Percentiles rank a stretch among this genome's conserved stretches.
phyloP scores from a whole-genome alignment of 2,797 vertebrate species.

The Myioborus melanocephalus region DNA sequence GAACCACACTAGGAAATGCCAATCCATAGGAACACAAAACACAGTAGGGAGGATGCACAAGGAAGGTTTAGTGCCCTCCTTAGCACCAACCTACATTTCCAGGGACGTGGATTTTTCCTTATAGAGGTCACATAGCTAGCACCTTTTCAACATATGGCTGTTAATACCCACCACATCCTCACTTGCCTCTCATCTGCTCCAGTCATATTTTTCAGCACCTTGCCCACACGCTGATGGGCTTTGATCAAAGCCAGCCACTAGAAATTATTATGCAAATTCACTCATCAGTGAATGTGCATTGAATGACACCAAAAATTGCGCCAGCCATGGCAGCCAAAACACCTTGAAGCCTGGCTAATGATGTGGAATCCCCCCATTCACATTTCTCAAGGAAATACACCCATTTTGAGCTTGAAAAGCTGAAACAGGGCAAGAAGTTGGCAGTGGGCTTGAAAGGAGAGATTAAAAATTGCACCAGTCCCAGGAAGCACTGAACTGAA shows the following conservation, averaged over 20 bases:
- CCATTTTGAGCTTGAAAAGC: neutral
- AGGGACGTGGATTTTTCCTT: neutral
- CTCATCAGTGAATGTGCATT: neutral
- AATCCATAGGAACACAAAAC: neutral
- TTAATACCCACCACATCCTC: neutral
- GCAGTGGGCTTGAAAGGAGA: neutral
- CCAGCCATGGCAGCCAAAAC: neutral
- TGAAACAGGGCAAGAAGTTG: neutral
- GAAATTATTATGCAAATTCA: slow-evolving; percentile 8
- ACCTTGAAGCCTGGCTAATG: neutral
- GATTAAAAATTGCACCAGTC: neutral
- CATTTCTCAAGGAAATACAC: slow-evolving; percentile 2
- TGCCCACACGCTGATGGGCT: neutral
- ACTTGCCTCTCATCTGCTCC: neutral
- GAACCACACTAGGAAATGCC: neutral
- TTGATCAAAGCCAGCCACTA: neutral
- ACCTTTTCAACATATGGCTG: neutral
- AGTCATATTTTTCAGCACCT: neutral
- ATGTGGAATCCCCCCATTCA: neutral
- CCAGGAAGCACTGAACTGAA: neutral
- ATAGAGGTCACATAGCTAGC: fast-evolving
- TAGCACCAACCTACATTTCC: neutral
- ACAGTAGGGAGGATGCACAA: neutral
- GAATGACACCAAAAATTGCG: neutral
- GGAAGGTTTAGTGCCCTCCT: neutral